A percentile compares a stretch with the other conserved stretches of the same genome.
These are phyloP conservation scores for Orchesellides sinensis DNA, from an alignment of 2,888 invertebrate genomes.

Conservation along the genomic window DNA sequence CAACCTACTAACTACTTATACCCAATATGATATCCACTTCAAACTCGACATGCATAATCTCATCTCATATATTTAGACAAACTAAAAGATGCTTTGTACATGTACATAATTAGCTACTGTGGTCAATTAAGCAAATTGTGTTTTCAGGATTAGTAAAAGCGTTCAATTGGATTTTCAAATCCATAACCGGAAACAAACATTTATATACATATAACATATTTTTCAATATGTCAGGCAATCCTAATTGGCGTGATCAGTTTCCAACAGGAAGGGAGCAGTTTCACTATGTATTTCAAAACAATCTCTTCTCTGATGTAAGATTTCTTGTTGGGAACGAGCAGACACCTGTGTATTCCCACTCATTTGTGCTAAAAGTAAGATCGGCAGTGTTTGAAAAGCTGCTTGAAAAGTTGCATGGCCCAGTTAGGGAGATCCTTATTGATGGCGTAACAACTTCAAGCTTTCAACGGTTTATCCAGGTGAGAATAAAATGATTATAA, in stretches of 20 bases:
- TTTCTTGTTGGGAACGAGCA: constrained; percentile 59
- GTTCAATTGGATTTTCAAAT: no score
- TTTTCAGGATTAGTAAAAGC: no score
- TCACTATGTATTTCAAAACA: constrained; percentile 57
- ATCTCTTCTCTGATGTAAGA: constrained; percentile 56
- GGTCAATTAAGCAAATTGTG: no score
- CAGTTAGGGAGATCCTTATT: constrained; percentile 49
- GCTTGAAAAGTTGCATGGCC: constrained; percentile 49
- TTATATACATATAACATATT: no score
- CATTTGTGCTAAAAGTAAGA: constrained; percentile 63
- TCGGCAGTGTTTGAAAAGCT: constrained; percentile 63
- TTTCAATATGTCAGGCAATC: constrained; percentile 14
- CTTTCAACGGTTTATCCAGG: constrained; percentile 62
- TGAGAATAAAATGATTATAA: constrained; percentile 56
- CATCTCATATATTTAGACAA: no score
- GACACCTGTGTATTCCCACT: constrained; percentile 62
- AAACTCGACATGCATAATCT: no score
- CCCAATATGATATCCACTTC: no score
- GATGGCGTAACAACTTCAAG: constrained; percentile 39
- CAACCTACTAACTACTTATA: no score
- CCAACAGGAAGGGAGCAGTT: constrained; percentile 62
- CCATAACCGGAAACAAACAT: no score
- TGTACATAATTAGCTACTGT: no score
- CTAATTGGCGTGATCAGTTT: constrained; percentile 57
- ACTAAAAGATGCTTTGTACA: no score